Conservation (phyloP, 2,888 invertebrate genomes). For the Asteroscopus sphinx region DNA sequence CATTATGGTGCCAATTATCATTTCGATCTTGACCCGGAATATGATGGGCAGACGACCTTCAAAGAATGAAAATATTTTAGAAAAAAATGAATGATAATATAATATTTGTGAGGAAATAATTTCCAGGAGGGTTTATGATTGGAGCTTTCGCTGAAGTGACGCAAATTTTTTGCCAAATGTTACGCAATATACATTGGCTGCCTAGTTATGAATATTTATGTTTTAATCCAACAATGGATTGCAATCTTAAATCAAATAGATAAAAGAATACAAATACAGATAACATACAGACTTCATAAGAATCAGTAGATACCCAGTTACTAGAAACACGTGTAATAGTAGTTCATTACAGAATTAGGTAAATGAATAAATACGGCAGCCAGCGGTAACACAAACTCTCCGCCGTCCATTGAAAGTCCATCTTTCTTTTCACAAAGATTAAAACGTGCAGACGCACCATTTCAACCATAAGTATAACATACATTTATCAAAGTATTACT, state of each 20-base stretch:
- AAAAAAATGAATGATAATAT: too few relatives aligned
- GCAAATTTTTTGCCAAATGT: too few relatives aligned
- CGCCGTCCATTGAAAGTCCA: conserved; percentile 51
- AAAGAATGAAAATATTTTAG: conserved; percentile 1
- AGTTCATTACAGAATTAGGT: conserved; percentile 56
- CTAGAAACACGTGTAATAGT: conserved; percentile 34
- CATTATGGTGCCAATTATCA: background rate
- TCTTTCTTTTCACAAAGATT: conserved; percentile 46
- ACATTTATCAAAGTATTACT: too few relatives aligned
- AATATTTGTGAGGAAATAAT: conserved; percentile 1
- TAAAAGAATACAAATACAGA: too few relatives aligned
- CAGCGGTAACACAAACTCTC: conserved; percentile 57
- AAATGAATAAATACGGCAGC: conserved; percentile 55
- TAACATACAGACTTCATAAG: background rate
- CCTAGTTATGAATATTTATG: too few relatives aligned
- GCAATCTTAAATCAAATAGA: too few relatives aligned
- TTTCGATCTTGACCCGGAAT: conserved; percentile 1
- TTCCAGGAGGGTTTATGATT: background rate
- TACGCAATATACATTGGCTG: too few relatives aligned
- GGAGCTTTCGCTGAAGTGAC: too few relatives aligned
- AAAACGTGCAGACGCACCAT: conserved; percentile 25
- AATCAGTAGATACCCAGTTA: background rate
- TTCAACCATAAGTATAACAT: too few relatives aligned
- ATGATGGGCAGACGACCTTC: background rate
- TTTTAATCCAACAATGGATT: too few relatives aligned